phyloP scores from a whole-genome alignment of 2,113 vertebrate genomes.

The Microcebus murinus region DNA sequence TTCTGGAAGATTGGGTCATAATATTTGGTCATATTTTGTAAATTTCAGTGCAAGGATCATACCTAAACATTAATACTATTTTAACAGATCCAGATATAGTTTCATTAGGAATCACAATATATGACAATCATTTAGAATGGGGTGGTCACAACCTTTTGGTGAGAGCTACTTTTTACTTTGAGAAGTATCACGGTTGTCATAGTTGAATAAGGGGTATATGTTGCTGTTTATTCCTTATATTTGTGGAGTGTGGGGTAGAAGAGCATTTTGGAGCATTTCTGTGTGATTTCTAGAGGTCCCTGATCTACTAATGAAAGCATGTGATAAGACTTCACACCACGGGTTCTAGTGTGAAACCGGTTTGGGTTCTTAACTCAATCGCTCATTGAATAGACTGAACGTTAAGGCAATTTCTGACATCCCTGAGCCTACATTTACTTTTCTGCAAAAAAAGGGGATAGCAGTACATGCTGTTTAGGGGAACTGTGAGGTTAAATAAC shows the following conservation, averaged over 20 bases:
- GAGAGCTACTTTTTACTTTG: background rate
- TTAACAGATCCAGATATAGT: background rate
- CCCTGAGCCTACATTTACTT: background rate
- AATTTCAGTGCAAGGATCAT: background rate
- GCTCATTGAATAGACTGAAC: background rate
- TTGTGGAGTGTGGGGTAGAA: background rate
- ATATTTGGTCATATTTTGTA: background rate
- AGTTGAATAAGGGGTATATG: background rate
- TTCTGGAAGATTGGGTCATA: background rate
- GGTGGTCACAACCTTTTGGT: background rate
- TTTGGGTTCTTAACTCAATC: background rate
- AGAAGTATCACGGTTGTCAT: rapidly evolving
- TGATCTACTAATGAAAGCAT: background rate
- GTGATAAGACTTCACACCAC: background rate
- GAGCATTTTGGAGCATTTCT: background rate
- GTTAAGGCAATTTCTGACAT: background rate
- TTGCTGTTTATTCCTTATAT: background rate
- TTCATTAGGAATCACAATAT: background rate
- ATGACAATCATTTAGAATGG: background rate
- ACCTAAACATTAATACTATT: background rate
- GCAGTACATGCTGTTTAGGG: background rate
- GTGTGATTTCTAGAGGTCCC: background rate
- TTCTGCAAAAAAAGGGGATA: background rate
- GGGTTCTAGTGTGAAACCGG: background rate
- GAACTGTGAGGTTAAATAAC: background rate